phyloP scores from a whole-genome alignment of 2,888 invertebrate species.

The Formica aserva region DNA sequence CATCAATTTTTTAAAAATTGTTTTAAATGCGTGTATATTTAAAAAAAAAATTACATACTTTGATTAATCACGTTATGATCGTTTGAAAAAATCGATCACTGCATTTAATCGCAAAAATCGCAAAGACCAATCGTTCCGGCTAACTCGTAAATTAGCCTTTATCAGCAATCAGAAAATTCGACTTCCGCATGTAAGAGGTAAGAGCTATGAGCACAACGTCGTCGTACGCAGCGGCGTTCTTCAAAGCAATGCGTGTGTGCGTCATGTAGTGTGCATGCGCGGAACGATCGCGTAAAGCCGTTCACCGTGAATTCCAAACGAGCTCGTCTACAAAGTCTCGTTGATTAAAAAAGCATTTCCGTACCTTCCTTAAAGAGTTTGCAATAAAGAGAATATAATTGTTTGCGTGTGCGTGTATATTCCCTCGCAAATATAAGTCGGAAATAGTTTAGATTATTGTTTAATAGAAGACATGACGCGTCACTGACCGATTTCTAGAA shows the following conservation, averaged over 20 bases:
- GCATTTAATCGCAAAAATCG: neutral
- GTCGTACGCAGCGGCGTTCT: constrained; percentile 46
- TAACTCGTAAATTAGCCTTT: constrained; percentile 42
- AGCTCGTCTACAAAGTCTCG: constrained; percentile 20
- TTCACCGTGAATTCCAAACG: constrained; percentile 47
- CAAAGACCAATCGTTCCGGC: constrained; percentile 1
- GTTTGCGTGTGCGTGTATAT: neutral
- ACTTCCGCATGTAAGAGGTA: constrained; percentile 40
- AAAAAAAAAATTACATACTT: neutral
- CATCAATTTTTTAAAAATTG: neutral
- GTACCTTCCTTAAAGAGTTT: neutral
- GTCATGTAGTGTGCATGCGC: neutral
- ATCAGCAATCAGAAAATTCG: constrained; percentile 52
- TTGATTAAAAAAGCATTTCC: constrained; percentile 18
- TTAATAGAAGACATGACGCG: neutral
- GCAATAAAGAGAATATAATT: neutral
- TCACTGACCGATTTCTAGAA: constrained; percentile 58
- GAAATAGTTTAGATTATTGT: neutral
- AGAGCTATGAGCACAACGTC: constrained; percentile 17
- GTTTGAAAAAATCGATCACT: neutral
- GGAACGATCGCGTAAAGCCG: constrained; percentile 18
- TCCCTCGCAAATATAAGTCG: neutral
- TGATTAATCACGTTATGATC: neutral
- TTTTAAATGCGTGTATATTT: neutral
- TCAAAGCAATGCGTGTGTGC: constrained; percentile 35